Evolutionary conservation across 2,797 vertebrate genomes (phyloP), one percentile per base, ranked within the genome.

Genomic region (Phrynocephalus forsythii): DNA sequence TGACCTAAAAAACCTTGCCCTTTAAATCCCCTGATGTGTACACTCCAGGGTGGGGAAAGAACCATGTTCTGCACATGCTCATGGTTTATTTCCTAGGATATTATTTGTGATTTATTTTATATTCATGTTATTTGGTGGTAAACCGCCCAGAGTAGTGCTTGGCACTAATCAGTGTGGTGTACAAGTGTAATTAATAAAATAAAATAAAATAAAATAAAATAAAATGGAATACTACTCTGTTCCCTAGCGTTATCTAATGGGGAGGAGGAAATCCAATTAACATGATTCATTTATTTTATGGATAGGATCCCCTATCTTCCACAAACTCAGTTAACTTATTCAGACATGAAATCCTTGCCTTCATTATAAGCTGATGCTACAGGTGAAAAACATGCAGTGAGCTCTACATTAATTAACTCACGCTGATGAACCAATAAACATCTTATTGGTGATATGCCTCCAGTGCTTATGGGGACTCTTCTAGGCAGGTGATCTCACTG

Each of bases 321-420:
- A 56, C 24, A 33, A n/a, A 79, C 69, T 72, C 44, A n/a, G 22
- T 80, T 2, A 75, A 80, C n/a, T 84, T 79, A 33, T 75, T 18
- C 44, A 15, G 44, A 80, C 9, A 33, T 73, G 66, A 80, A 73
- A 69, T 9, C 30, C 13, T 56, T 28, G 24, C 22, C 67, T 6
- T 66, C 60, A 67, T 80, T 50, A 79, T 52, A 22, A 84, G 18
- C 82, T 16, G 6, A 82, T 28, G 71, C n/a, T 80, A 20, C 44
- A 88, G 38, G 56, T 33, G 68, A 84, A 80, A 84, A 84, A 80
- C 73, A 66, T 33, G 30, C 52, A 73, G 56, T 20, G 66, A 72
- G 48, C 68, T 84, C 48, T 88, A 56, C 84, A 84, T 79, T 80
- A 33, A 80, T 84, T 80, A 84, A 88, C 87, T n/a, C 20, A 38